phyloP scores from a whole-genome alignment of 2,797 vertebrate species.

The Hybognathus amarus region DNA sequence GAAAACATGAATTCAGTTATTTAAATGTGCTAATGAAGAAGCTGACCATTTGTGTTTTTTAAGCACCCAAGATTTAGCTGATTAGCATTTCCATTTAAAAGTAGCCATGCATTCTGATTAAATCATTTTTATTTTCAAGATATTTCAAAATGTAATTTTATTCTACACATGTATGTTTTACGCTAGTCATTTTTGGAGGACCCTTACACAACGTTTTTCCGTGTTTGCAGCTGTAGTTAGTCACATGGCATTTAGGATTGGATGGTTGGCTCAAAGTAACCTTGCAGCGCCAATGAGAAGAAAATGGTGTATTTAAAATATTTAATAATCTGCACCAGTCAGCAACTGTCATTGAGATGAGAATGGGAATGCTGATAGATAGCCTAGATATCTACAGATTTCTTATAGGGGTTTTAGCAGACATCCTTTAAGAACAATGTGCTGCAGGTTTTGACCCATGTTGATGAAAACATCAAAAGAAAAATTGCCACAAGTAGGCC shows the following conservation, averaged over 20 bases:
- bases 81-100: neutral
- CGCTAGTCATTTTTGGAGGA: neutral
- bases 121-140: neutral
- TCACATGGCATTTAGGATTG: neutral
- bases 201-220: neutral
- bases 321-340: neutral
- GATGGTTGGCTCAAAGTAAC: conserved; percentile 26
- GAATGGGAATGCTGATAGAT: neutral
- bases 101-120: neutral
- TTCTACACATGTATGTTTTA: neutral
- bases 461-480: neutral
- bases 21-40: conserved; percentile 8
- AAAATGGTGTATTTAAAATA: neutral
- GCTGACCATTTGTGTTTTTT: neutral
- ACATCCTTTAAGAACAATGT: conserved; percentile 7
- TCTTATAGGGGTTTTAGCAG: neutral
- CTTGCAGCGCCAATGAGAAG: conserved; percentile 8
- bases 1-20: neutral
- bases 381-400: too few relatives aligned
- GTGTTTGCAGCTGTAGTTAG: neutral
- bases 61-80: neutral
- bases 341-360: conserved; percentile 8
- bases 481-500: neutral
- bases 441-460: neutral
- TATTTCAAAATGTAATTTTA: neutral